phyloP scores from a whole-genome alignment of 2,113 vertebrate species.

The Notothenia coriiceps region DNA sequence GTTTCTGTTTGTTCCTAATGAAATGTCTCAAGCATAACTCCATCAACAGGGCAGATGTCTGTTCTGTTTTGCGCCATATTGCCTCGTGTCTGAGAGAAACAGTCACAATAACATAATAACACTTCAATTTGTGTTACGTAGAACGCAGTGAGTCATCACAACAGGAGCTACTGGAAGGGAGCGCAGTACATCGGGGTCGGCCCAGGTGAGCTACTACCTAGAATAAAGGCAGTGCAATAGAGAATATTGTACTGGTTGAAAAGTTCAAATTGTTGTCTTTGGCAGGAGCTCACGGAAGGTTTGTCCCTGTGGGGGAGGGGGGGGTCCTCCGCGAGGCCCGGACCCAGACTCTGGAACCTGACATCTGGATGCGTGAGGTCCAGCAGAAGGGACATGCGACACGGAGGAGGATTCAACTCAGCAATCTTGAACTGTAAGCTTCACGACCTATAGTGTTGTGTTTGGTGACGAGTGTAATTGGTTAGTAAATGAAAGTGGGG shows the following conservation, averaged over 20 bases:
- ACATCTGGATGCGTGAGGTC: constrained; percentile 92
- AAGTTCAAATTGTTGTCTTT: not conserved
- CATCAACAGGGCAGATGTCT: constrained; percentile 1
- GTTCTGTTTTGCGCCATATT: not conserved
- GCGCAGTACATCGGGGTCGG: constrained; percentile 92
- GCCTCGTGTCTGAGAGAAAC: not conserved
- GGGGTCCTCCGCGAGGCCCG: constrained; percentile 85
- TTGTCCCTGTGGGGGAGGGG: constrained; percentile 81
- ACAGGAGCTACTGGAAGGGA: constrained; percentile 91
- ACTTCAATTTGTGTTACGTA: constrained; percentile 60
- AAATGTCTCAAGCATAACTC: not conserved
- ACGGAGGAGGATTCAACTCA: constrained; percentile 82
- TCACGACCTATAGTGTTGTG: constrained; percentile 4
- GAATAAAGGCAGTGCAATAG: not conserved
- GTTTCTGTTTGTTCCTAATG: not conserved
- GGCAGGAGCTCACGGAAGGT: constrained; percentile 91
- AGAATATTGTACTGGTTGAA: not conserved
- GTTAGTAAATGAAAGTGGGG: not conserved
- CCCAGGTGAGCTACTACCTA: constrained; percentile 84
- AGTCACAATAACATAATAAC: constrained; percentile 2
- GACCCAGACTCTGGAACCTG: constrained; percentile 92
- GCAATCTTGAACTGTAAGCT: constrained; percentile 87
- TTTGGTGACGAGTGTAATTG: not conserved
- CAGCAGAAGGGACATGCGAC: constrained; percentile 88
- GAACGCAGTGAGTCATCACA: constrained; percentile 91